Base-by-base conservation (phyloP, 2,888 invertebrate genomes). In the Callimorpha dominula region DNA sequence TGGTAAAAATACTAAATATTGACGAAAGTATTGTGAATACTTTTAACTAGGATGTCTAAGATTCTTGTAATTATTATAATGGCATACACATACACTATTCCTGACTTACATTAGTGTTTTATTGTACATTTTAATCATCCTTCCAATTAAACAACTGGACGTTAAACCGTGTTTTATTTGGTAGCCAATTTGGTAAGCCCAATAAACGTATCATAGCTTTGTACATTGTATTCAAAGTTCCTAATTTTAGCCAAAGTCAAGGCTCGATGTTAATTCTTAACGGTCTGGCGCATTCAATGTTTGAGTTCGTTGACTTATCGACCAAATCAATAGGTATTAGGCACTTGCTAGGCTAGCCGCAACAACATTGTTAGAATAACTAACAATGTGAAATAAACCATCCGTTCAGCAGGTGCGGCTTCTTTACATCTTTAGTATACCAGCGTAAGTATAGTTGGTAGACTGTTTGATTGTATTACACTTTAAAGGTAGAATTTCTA, bases 221-320 rank as follows among this genome's bases (percentile, higher is more conserved):
- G 54, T 67, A 40, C n/a, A 62, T 9, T 43, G 66, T 77, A 78
- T 77, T 74, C 68, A 67, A 46, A 66, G 50, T 31, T 62, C 43
- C 72, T 75, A 78, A 79, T 78, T 82, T 73, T 75, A 75, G 66
- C 40, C 79, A 82, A 81, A 83, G 84, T 82, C 82, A 83, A 82
- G 83, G 81, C 80, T 80, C 67, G 67, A 69, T 75, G 77, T 77
- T 82, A 79, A 83, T 85, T 79, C 78, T 87, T 76, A 82, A 81
- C 85, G 85, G 88, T 87, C 87, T 87, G 78, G 77, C 83, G 86
- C 78, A 71, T 78, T 71, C 70, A 54, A 66, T 70, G 60, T 54
- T 65, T 20, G 65, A 81, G 88, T 82, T 87, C 87, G 68, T 80
- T 78, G 84, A 85, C 86, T 78, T 77, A 76, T 75, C 67, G 73